Conservation (phyloP, 2,888 invertebrate genomes). For the Candidula unifasciata region DNA sequence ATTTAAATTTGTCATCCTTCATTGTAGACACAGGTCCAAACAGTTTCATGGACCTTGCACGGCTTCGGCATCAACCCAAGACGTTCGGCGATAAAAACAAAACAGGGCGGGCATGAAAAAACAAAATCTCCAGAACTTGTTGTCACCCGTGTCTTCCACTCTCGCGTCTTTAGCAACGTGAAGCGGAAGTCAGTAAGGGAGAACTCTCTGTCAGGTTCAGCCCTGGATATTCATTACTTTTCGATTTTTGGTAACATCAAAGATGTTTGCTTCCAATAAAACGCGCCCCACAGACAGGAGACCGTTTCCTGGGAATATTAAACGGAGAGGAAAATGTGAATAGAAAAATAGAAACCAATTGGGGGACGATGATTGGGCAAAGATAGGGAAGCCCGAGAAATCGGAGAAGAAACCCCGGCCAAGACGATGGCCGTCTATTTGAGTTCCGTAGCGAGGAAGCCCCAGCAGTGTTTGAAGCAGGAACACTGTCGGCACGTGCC, state of each 20-base stretch:
- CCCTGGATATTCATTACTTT: constrained; percentile 47
- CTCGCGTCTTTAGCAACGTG: constrained; percentile 44
- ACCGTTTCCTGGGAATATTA: constrained; percentile 17
- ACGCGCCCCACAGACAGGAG: background rate
- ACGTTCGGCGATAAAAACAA: constrained; percentile 41
- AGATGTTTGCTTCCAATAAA: constrained; percentile 11
- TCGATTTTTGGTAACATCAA: constrained; percentile 39
- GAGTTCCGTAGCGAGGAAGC: constrained; percentile 46
- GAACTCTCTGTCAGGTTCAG: constrained; percentile 43
- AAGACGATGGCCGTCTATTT: constrained; percentile 45
- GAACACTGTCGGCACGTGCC: constrained; percentile 45
- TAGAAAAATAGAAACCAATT: constrained; percentile 46
- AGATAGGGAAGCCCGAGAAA: constrained; percentile 44
- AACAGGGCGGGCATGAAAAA: background rate
- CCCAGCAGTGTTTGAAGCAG: constrained; percentile 26
- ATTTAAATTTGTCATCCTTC: constrained; percentile 50
- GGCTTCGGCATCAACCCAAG: constrained; percentile 42
- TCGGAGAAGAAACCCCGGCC: constrained; percentile 25
- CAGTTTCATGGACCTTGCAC: constrained; percentile 21
- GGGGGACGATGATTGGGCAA: constrained; percentile 48
- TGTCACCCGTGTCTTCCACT: constrained; percentile 27
- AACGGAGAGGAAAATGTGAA: constrained; percentile 8
- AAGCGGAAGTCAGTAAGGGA: constrained; percentile 48
- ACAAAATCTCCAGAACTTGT: constrained; percentile 32
- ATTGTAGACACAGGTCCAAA: constrained; percentile 44